Evolutionary conservation across 2,797 vertebrate species (phyloP).

Genomic region (Iguana delicatissima): DNA sequence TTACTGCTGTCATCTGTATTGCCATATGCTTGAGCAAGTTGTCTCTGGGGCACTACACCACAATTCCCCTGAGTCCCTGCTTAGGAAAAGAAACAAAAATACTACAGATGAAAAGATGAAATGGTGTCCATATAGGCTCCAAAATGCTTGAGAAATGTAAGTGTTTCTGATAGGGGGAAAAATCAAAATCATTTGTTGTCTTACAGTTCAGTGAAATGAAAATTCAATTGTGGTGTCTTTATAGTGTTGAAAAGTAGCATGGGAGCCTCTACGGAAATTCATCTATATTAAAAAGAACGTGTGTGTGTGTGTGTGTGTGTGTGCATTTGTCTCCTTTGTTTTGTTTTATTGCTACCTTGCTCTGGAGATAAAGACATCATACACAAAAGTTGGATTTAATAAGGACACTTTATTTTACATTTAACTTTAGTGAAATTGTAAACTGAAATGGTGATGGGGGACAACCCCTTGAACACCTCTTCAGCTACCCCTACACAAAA

Average conservation of each 20-base stretch:
- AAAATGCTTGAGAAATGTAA: not conserved
- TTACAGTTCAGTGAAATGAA: not conserved
- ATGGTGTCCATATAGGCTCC: not conserved
- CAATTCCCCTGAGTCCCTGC: not conserved
- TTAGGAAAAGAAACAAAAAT: not conserved
- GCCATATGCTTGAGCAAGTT: slow-evolving; percentile 21
- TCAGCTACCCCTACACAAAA: too few relatives aligned
- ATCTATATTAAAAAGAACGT: too few relatives aligned
- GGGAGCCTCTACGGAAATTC: not conserved
- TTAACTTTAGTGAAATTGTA: too few relatives aligned
- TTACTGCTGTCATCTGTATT: slow-evolving; percentile 21
- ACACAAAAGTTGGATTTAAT: too few relatives aligned
- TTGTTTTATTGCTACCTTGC: too few relatives aligned
- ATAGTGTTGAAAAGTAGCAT: not conserved
- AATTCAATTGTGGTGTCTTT: not conserved
- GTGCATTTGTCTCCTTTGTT: too few relatives aligned
- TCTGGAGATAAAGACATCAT: too few relatives aligned
- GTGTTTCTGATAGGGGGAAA: not conserved
- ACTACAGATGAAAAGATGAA: not conserved
- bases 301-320: too few relatives aligned
- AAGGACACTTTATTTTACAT: too few relatives aligned
- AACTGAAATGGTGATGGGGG: too few relatives aligned
- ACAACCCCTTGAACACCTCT: too few relatives aligned
- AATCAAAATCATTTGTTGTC: too few relatives aligned
- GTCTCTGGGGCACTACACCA: not conserved